These are phyloP conservation scores for Carettochelys insculpta DNA, from an alignment of 2,113 vertebrate species.

Conservation along the genomic window DNA sequence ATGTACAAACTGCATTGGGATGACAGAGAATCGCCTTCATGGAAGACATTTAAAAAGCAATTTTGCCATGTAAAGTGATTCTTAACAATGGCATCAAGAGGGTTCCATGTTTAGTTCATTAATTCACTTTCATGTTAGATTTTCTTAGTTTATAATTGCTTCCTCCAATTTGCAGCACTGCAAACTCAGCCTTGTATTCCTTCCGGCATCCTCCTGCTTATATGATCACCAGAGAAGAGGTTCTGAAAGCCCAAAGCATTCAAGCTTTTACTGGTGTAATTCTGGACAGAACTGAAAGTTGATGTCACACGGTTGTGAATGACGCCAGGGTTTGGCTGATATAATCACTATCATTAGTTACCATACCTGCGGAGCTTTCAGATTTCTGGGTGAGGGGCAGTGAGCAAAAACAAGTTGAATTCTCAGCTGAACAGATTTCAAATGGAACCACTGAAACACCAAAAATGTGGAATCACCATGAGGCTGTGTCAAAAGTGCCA, in stretches of 20 bases:
- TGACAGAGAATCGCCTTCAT: slow-evolving; percentile 12
- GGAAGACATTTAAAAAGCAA: slow-evolving; percentile 14
- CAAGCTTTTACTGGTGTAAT: neutral
- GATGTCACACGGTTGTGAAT: neutral
- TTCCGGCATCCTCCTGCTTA: neutral
- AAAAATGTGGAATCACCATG: neutral
- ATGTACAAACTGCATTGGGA: neutral
- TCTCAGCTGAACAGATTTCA: neutral
- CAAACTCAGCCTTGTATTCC: neutral
- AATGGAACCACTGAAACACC: neutral
- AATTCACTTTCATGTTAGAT: neutral
- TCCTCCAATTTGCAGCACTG: neutral
- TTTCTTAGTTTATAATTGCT: neutral
- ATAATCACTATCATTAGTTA: neutral
- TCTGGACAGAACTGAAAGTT: neutral
- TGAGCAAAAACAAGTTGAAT: neutral
- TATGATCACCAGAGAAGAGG: neutral
- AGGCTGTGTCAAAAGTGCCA: neutral
- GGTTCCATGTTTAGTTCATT: neutral
- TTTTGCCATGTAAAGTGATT: neutral
- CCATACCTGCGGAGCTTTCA: neutral
- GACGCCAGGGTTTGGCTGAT: neutral
- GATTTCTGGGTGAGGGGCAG: neutral
- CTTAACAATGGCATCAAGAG: neutral
- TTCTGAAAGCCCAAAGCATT: neutral